Evolutionary conservation across 2,113 vertebrate genomes (phyloP), one percentile per base, ranked within the genome.

Genomic region (Thunnus maccoyii): DNA sequence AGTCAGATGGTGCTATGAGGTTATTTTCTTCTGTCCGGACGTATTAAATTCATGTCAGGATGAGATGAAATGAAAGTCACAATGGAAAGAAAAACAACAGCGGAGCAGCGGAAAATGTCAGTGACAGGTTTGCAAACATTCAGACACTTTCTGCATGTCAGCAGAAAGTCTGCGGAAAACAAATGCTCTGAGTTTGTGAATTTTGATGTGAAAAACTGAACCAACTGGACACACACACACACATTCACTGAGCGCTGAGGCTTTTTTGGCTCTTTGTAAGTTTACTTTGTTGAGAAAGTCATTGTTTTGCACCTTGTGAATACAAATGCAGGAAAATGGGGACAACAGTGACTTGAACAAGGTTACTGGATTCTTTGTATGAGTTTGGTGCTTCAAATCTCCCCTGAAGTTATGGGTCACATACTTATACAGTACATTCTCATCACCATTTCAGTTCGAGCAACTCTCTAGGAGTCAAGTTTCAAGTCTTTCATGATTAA

Each of bases 81-180:
- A 76, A 66, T 3, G 48, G 73, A 74, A 80, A 70, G 58, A 57
- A 60, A 54, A 85, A 70, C 67, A 85, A 51, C 10, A 32, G 52
- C 65, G 13, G 64, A 47, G 70, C 70, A 36, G 62, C 32, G 63
- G 79, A 65, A 61, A 55, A 60, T 69, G 56, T 50, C 73, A 5
- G 70, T 22, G 68, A 71, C 78, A 80, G 58, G 63, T 72, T 78
- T 80, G 63, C 60, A 85, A 83, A 87, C 66, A 83, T 78, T 77
- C 22, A 36, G 44, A 76, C 48, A 10, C n/a, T 32, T 56, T 56
- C 13, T 80, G 36, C 47, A 15, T 44, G 79, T 78, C 80, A 75
- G 80, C 73, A 44, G 18, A 72, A 78, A 58, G 63, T 25, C 50
- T 72, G 72, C 0, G 12, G 3, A n/a, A 1, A 25, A 60, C 48